phyloP scores from a whole-genome alignment of 23 tunicate species.

The Corella eumyota region DNA sequence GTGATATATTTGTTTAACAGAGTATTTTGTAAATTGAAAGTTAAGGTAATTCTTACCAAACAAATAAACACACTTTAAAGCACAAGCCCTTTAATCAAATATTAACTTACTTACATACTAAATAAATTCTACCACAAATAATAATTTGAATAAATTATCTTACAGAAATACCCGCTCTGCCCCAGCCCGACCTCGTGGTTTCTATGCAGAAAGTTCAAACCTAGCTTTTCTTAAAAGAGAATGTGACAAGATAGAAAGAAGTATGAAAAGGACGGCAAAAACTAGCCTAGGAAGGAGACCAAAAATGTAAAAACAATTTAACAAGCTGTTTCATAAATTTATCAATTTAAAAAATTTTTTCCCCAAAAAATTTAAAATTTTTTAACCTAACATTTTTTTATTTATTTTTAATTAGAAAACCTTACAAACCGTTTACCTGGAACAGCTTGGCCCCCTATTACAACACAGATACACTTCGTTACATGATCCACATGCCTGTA shows the following conservation, averaged over 20 bases:
- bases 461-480: slow-evolving; percentile 80
- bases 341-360: neutral
- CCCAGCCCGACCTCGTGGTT: slow-evolving; percentile 48
- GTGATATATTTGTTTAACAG: no score
- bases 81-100: no score
- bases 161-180: slow-evolving; percentile 57
- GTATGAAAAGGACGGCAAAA: slow-evolving; percentile 29
- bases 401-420: slow-evolving; percentile 14
- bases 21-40: no score
- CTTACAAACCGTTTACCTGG: slow-evolving; percentile 88
- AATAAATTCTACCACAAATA: no score
- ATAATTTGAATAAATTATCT: no score
- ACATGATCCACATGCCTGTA: slow-evolving; percentile 62
- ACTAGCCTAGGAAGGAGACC: slow-evolving; percentile 44
- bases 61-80: no score
- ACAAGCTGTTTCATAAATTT: neutral
- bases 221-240: slow-evolving; percentile 53
- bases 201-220: slow-evolving; percentile 60
- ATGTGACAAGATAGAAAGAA: slow-evolving; percentile 43
- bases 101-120: no score
- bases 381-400: neutral
- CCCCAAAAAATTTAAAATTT: neutral
- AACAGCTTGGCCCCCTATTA: slow-evolving; percentile 86
- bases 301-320: slow-evolving; percentile 23
- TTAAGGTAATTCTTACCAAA: no score